Percentiles rank a stretch among this genome's conserved stretches.
Conservation (phyloP, 2,797 vertebrate genomes). For the Glyptemys insculpta region DNA sequence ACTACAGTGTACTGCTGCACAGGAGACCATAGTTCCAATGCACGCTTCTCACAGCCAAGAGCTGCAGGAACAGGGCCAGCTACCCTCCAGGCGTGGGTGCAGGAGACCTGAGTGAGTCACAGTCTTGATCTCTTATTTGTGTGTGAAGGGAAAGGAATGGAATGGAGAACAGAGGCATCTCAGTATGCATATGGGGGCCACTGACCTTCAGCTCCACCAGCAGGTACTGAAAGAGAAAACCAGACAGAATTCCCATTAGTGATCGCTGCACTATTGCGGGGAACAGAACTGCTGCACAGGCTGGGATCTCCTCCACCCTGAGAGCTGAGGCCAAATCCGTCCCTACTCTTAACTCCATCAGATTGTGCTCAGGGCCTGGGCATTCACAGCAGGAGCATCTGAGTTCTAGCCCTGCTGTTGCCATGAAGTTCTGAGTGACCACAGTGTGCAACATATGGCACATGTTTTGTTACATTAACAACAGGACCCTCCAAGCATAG, state of each 20-base stretch:
- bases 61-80: not conserved
- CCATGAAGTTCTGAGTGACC: not conserved
- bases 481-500: no score
- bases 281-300: not conserved
- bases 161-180: not conserved
- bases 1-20: not conserved
- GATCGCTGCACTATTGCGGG: not conserved
- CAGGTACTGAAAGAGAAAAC: not conserved
- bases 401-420: not conserved
- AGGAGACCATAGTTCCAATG: not conserved
- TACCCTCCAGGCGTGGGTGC: not conserved
- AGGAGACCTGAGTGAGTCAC: not conserved
- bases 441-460: not conserved
- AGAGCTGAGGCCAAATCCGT: not conserved
- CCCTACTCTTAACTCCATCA: not conserved
- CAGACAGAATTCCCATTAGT: not conserved
- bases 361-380: not conserved
- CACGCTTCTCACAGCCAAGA: not conserved
- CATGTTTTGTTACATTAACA: rapidly evolving
- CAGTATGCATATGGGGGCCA: not conserved
- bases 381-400: not conserved
- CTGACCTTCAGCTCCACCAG: not conserved
- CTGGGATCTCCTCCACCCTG: not conserved
- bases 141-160: not conserved
- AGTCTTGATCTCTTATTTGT: not conserved